A percentile compares a stretch with the other conserved stretches of the same genome.
phyloP scores from a whole-genome alignment of 2,797 vertebrate species.

The Monodelphis domestica region DNA sequence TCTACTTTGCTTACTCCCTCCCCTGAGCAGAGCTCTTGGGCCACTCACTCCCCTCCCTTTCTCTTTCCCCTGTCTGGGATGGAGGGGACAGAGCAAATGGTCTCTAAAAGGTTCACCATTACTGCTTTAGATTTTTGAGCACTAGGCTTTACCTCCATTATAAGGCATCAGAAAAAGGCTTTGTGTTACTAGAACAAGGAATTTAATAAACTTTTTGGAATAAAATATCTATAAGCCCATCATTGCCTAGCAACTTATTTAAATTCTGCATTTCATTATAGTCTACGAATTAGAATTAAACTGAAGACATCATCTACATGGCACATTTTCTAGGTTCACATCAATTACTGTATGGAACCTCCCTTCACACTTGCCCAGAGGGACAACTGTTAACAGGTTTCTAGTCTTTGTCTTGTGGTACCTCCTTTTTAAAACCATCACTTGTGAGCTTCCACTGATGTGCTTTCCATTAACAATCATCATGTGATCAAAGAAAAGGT shows the following conservation, averaged over 20 bases:
- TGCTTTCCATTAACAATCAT: background rate
- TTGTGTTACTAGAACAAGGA: background rate
- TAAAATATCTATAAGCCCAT: background rate
- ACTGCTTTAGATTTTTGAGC: background rate
- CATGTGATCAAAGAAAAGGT: constrained; percentile 9
- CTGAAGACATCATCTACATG: background rate
- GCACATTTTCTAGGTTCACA: background rate
- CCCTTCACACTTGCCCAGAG: background rate
- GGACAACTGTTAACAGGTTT: background rate
- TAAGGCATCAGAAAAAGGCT: background rate
- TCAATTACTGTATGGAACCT: no score
- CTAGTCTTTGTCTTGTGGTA: background rate
- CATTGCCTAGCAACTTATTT: background rate
- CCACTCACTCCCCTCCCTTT: no score
- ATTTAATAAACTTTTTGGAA: background rate
- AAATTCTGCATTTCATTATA: background rate
- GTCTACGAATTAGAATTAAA: background rate
- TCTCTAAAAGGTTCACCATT: no score
- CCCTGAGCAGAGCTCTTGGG: no score
- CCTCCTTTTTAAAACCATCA: background rate
- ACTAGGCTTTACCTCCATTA: background rate
- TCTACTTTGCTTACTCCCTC: no score
- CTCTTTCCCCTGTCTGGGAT: no score
- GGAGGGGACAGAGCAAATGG: no score
- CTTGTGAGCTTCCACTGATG: background rate